Base-by-base conservation (phyloP, 2,888 invertebrate genomes). In the Junonia oenone region DNA sequence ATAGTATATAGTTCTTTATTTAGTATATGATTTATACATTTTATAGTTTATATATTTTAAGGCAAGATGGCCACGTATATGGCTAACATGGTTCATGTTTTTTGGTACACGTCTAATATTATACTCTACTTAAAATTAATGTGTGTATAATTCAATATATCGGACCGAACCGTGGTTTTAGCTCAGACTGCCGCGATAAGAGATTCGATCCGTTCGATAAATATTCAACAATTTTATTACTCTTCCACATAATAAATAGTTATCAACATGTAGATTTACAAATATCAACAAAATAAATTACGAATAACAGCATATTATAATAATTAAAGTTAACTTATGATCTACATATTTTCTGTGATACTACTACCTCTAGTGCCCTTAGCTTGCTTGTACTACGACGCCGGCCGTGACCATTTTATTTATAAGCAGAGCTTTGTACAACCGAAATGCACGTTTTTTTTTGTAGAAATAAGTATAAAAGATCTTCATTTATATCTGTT, bases 201-300 rank as follows among this genome's bases (percentile, higher is more conserved):
- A 77, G 72, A 74, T 68, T 73, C 71, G 81, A 78, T 79, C 77
- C 85, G 79, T 80, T 75, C 76, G 64, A 71, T 81, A 84, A 84
- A 87, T 84, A 87, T 84, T 87, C 71, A 89, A 90, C 89, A 89
- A 88, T 83, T 88, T 78, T 76, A 77, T 80, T 78, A 73, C 74
- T 83, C 78, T 83, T 83, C 81, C 82, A 81, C 82, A 83, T 86
- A 88, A 89, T 90, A 90, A 89, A 90, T 90, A 90, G 85, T 86
- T 88, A 87, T 88, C 78, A 90, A 90, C 90, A 87, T 87, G 87
- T 85, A 87, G 88, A 87, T 88, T 89, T 90, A 90, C 83, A 89
- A 90, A 87, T 89, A 90, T 89, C 88, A 90, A 90, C 90, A 90
- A 89, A 90, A 90, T 90, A 90, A 90, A 89, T 90, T 90, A 90